Percentiles rank a stretch among this genome's conserved stretches.
These are phyloP conservation scores for Seira sanloemensis DNA, from an alignment of 2,888 invertebrate genomes.

Conservation along the genomic window DNA sequence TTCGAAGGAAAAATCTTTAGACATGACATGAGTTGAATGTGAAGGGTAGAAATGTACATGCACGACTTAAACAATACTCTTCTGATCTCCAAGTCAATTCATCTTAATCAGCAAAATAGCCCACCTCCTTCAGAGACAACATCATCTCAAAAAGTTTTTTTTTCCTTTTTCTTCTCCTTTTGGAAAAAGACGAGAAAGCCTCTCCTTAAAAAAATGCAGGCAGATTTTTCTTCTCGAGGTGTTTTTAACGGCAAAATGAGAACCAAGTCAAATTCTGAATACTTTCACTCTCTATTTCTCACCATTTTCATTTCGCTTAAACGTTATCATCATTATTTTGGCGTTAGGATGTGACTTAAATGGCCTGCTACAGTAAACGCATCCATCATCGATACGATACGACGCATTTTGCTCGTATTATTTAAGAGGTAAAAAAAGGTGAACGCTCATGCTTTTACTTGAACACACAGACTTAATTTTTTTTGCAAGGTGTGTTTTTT, in stretches of 20 bases:
- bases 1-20: too few relatives aligned
- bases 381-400: not conserved
- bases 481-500: not conserved
- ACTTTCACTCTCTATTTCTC: conserved; percentile 26
- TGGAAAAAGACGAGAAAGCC: conserved; percentile 5
- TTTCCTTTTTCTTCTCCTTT: conserved; percentile 11
- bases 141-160: too few relatives aligned
- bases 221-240: not conserved
- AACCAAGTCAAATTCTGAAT: not conserved
- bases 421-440: too few relatives aligned
- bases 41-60: conserved; percentile 1
- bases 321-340: not conserved
- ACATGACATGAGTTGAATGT: conserved; percentile 1
- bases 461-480: too few relatives aligned
- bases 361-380: not conserved
- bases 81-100: not conserved
- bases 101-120: not conserved
- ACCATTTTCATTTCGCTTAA: not conserved
- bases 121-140: conserved; percentile 13
- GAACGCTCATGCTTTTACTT: not conserved
- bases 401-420: too few relatives aligned
- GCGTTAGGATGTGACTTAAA: conserved; percentile 6
- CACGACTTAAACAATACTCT: not conserved
- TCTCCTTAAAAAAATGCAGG: conserved; percentile 9
- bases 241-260: too few relatives aligned